Evolutionary conservation across 2,113 vertebrate species (phyloP), one percentile per base, ranked within the genome.

Genomic region (Scolopax mira): DNA sequence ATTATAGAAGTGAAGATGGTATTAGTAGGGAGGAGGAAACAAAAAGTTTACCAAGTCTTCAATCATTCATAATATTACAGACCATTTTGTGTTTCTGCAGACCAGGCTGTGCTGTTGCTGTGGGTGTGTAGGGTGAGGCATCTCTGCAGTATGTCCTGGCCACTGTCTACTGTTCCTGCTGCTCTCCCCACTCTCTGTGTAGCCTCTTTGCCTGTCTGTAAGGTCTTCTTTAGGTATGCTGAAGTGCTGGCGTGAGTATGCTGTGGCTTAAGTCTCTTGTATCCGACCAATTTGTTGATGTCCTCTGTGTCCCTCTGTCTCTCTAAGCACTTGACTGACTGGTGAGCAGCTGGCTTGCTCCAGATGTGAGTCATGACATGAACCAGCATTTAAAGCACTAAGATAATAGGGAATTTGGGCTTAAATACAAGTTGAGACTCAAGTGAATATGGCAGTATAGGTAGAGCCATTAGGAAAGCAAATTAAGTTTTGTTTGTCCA

Each of bases 41-140:
- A 81, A 74, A 79, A 58, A 62, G 18, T 91, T 78, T 88, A 80
- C 49, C 10, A 57, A 86, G 65, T 44, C 55, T 73, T 86, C 90
- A 91, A 23, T 90, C 88, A 71, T 67, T 91, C 65, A 25, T 86
- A 37, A 44, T 90, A 94, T 94, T 81, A 60, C 61, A 88, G 61
- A 18, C 16, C 19, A 61, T 55, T 83, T 71, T 23, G 31, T 55
- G n/a, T 70, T 86, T 91, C 79, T 84, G 60, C 48, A 79, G 85
- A 74, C 27, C 10, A 13, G 39, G 13, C 31, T 69, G 54, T 73
- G 46, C 54, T 91, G 19, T 70, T 91, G 49, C 46, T 51, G 46
- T 58, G 75, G n/a, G n/a, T 80, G 46, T 67, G 42, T 44, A 37
- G 39, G 14, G 23, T 57, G 69, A 94, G 55, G 39, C 7, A 3